Percentiles rank a stretch among this genome's conserved stretches.
Evolutionary conservation across 2,797 vertebrate species (phyloP).

Genomic region (Aldrovandia affinis): DNA sequence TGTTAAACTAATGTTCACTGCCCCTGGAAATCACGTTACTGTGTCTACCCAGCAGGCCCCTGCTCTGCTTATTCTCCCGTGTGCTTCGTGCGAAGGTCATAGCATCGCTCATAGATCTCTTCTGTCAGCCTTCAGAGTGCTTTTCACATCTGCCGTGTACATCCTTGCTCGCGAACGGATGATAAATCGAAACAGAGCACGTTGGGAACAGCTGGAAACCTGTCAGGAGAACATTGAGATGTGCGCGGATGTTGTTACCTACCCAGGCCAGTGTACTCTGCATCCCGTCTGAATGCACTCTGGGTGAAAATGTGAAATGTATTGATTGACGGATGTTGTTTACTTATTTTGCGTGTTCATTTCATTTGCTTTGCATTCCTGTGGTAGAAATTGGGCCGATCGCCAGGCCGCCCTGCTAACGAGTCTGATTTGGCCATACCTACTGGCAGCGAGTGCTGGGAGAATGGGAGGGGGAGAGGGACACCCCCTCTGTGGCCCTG

Average conservation of each 20-base stretch:
- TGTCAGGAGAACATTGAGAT: background rate
- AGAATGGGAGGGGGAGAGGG: background rate
- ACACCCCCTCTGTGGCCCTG: background rate
- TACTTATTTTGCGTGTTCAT: background rate
- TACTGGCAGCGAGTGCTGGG: background rate
- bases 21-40: background rate
- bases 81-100: background rate
- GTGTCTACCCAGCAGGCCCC: background rate
- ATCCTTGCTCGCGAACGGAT: background rate
- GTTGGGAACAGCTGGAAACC: background rate
- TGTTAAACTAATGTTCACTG: background rate
- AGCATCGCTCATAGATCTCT: background rate
- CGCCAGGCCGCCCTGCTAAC: background rate
- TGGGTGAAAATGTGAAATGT: background rate
- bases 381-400: background rate
- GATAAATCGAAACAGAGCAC: background rate
- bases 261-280: background rate
- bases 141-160: background rate
- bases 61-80: background rate
- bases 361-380: background rate
- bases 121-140: slow-evolving; percentile 1
- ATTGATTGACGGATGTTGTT: background rate
- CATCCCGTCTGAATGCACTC: background rate
- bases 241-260: background rate
- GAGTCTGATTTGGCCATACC: background rate